Conservation (phyloP, 2,113 vertebrate species). For the Lepus timidus region DNA sequence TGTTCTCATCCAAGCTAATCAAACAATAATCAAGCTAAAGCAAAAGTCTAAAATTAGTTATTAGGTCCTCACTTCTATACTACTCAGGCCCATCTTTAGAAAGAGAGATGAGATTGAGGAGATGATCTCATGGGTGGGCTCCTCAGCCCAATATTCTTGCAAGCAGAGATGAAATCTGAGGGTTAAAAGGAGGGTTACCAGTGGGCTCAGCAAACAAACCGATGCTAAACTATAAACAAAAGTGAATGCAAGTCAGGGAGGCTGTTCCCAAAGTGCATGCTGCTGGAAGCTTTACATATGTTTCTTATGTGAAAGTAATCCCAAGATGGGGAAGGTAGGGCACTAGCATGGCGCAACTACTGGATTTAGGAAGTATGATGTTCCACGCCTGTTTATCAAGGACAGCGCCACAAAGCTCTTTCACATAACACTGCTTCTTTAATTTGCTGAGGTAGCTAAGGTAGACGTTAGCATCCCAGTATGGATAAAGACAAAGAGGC, state of each 20-base stretch:
- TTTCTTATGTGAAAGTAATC: not conserved
- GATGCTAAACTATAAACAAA: slow-evolving; percentile 54
- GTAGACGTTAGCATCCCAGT: not conserved
- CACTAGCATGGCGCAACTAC: not conserved
- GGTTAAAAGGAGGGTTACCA: slow-evolving; percentile 35
- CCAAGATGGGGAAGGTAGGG: not conserved
- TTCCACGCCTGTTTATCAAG: not conserved
- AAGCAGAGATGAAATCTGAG: not conserved
- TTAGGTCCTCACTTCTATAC: not conserved
- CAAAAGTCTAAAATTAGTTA: not conserved
- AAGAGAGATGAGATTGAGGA: not conserved
- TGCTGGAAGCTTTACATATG: not conserved
- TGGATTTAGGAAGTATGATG: not conserved
- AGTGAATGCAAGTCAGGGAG: not conserved
- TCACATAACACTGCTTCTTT: not conserved
- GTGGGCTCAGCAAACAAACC: not conserved
- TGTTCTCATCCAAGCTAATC: slow-evolving; percentile 41
- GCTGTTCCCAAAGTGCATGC: not conserved
- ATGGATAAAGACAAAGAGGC: not conserved
- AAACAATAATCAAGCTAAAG: slow-evolving; percentile 5
- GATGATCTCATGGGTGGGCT: not conserved
- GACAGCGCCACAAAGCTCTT: not conserved
- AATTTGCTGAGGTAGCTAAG: not conserved
- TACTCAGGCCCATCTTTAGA: not conserved
- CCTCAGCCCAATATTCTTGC: not conserved